These are phyloP conservation scores for Leuctra nigra DNA, from an alignment of 2,888 invertebrate genomes.

Conservation along the genomic window DNA sequence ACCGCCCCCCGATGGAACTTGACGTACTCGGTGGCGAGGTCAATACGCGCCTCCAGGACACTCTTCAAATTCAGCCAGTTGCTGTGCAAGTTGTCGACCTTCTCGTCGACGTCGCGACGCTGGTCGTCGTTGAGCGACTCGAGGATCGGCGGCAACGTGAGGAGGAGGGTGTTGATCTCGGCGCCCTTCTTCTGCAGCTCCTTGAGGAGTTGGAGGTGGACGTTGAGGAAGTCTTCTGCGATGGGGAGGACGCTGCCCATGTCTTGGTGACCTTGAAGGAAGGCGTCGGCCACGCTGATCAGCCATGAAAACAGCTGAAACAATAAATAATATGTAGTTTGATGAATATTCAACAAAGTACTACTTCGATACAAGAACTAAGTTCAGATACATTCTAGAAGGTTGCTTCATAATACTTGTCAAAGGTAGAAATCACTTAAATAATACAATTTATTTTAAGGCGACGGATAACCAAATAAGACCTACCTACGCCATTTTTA, in stretches of 20 bases:
- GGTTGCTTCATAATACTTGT: no score
- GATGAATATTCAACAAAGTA: no score
- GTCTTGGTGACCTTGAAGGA: conserved; percentile 62
- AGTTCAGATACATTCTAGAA: no score
- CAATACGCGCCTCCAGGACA: conserved; percentile 53
- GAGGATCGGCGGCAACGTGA: conserved; percentile 54
- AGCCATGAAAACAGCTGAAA: conserved; percentile 61
- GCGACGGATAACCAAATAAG: no score
- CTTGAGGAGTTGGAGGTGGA: conserved; percentile 63
- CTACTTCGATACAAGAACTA: no score
- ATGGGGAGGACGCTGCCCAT: conserved; percentile 62
- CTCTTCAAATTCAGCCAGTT: conserved; percentile 57
- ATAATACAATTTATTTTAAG: no score
- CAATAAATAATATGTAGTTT: background rate
- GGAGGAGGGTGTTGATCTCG: conserved; percentile 58
- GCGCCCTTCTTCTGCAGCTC: conserved; percentile 65
- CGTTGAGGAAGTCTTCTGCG: conserved; percentile 64
- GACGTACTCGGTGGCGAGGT: conserved; percentile 58
- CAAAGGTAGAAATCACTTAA: no score
- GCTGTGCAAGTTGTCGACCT: conserved; percentile 54
- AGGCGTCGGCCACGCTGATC: conserved; percentile 62
- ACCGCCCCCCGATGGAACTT: conserved; percentile 65
- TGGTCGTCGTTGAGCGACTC: conserved; percentile 59
- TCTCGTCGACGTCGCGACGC: conserved; percentile 52
- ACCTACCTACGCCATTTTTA: no score